phyloP scores from a whole-genome alignment of 2,113 vertebrate species.

The Rhagologus leucostigma region DNA sequence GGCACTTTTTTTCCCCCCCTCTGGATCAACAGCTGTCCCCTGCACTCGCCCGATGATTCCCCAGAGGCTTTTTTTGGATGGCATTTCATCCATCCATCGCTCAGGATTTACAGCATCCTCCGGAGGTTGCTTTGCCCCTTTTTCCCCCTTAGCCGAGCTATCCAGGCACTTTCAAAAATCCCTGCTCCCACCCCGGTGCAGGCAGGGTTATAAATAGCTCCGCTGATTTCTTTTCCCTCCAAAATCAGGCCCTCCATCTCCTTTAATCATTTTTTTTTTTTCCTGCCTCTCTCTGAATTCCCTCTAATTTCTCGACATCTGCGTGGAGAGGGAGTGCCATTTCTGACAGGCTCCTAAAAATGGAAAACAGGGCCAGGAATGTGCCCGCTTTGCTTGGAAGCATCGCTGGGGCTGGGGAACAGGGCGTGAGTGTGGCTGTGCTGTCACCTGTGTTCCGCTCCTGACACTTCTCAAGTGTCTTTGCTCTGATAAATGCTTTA shows the following conservation, averaged over 20 bases:
- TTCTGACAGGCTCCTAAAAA: conserved; percentile 28
- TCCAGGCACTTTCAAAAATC: neutral
- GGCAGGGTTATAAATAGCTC: conserved; percentile 34
- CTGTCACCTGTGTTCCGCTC: neutral
- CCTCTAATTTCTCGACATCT: conserved; percentile 53
- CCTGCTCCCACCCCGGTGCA: neutral
- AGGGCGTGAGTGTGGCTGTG: neutral
- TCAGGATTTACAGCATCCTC: neutral
- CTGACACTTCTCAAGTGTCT: neutral
- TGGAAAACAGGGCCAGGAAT: conserved; percentile 1
- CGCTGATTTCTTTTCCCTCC: conserved; percentile 35
- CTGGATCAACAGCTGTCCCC: neutral
- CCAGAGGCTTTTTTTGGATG: neutral
- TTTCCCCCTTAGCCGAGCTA: neutral
- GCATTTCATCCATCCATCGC: neutral
- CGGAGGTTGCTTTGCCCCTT: neutral
- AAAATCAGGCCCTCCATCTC: conserved; percentile 50
- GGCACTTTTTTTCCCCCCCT: neutral
- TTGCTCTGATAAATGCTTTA: neutral
- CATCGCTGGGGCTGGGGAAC: neutral
- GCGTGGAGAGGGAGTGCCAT: conserved; percentile 10
- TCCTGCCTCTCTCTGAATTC: conserved; percentile 47
- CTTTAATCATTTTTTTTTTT: conserved; percentile 25
- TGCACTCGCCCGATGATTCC: fast-evolving
- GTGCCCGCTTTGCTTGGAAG: neutral